Conservation (phyloP, 1,140 invertebrate species). For the Dreissena polymorpha region DNA sequence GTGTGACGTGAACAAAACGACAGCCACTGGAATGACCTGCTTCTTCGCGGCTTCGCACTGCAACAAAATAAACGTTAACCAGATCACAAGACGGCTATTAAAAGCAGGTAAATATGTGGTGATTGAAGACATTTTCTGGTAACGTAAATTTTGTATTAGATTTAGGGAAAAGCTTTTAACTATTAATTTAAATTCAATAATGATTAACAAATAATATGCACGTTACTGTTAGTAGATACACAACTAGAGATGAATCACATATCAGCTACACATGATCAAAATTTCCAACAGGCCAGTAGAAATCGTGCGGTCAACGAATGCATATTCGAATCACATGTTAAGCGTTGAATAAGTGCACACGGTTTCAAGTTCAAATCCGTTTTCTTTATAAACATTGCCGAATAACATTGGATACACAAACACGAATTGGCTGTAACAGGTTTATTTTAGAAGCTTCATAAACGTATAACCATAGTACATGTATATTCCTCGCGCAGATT, state of each 20-base stretch:
- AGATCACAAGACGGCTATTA: slow-evolving; percentile 15
- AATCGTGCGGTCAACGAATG: neutral
- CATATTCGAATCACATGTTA: no score
- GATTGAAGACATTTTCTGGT: neutral
- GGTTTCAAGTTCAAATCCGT: neutral
- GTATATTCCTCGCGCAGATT: neutral
- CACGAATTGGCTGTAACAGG: neutral
- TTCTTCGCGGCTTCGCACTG: slow-evolving; percentile 47
- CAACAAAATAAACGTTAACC: slow-evolving; percentile 17
- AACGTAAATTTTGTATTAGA: neutral
- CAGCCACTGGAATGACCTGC: slow-evolving; percentile 44
- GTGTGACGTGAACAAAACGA: slow-evolving; percentile 46
- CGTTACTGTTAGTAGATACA: neutral
- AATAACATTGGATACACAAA: neutral
- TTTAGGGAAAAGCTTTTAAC: neutral
- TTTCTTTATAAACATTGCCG: neutral
- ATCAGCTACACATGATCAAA: neutral
- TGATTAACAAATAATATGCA: neutral
- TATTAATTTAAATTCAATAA: neutral
- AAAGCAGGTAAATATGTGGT: slow-evolving; percentile 22
- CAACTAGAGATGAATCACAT: neutral
- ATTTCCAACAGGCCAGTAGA: neutral
- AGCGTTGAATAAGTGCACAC: neutral
- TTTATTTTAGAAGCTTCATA: neutral
- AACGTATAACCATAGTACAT: neutral